These are phyloP conservation scores for Euwallacea fornicatus DNA, from an alignment of 1,140 invertebrate genomes.

Conservation along the genomic window DNA sequence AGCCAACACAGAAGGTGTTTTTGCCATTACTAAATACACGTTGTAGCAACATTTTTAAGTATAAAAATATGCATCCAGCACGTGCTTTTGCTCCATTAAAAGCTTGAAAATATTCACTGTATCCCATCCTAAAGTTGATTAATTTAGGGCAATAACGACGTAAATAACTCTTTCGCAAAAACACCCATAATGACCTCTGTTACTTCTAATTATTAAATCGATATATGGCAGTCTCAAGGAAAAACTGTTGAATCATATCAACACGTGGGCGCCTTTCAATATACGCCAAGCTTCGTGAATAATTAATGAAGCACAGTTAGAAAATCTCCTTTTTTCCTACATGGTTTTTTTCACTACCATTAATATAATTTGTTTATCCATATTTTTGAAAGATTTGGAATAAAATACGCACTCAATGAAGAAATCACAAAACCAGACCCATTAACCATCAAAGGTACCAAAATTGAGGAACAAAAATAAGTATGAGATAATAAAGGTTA, in stretches of 20 bases:
- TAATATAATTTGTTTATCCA: not conserved
- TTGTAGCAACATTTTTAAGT: too few relatives aligned
- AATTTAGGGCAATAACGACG: not conserved
- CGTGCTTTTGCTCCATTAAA: too few relatives aligned
- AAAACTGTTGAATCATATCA: slow-evolving; percentile 32
- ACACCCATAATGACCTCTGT: slow-evolving; percentile 17
- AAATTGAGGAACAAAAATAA: too few relatives aligned
- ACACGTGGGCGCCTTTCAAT: slow-evolving; percentile 28
- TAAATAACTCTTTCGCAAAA: slow-evolving; percentile 10
- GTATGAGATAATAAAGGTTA: too few relatives aligned
- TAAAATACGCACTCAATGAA: too few relatives aligned
- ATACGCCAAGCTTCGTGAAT: slow-evolving; percentile 9
- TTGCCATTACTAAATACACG: too few relatives aligned
- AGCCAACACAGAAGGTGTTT: too few relatives aligned
- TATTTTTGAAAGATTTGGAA: too few relatives aligned
- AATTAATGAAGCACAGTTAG: slow-evolving; percentile 21
- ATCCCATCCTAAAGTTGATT: not conserved
- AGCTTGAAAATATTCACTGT: too few relatives aligned
- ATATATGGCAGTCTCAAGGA: slow-evolving; percentile 28
- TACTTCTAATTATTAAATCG: slow-evolving; percentile 22
- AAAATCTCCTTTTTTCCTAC: slow-evolving; percentile 14
- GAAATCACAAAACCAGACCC: too few relatives aligned
- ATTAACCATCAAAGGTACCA: too few relatives aligned
- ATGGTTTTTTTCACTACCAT: not conserved
- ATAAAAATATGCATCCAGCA: too few relatives aligned